phyloP scores from a whole-genome alignment of 2,797 vertebrate genomes.

The Pristis pectinata region DNA sequence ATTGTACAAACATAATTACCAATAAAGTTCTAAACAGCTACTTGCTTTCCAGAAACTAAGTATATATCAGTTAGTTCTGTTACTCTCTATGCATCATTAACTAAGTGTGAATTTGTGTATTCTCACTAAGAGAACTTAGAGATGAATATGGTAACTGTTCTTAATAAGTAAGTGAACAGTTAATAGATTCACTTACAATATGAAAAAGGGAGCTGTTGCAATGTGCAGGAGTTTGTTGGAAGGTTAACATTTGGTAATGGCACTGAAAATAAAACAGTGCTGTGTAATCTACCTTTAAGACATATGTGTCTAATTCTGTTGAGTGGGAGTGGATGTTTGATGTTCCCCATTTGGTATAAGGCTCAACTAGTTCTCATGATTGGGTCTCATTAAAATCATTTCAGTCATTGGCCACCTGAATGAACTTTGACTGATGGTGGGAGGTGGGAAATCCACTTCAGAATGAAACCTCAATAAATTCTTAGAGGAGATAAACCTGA shows the following conservation, averaged over 20 bases:
- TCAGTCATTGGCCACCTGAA: not conserved
- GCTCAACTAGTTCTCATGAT: not conserved
- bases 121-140: not conserved
- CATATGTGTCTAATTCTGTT: not conserved
- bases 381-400: not conserved
- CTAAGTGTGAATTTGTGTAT: not conserved
- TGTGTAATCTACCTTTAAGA: too few relatives aligned
- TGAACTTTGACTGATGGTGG: not conserved
- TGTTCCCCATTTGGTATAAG: not conserved
- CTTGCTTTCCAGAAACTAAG: not conserved
- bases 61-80: not conserved
- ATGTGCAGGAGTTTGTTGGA: not conserved
- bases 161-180: not conserved
- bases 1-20: not conserved
- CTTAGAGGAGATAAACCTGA: not conserved
- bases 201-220: not conserved
- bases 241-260: too few relatives aligned
- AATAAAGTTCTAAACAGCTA: not conserved
- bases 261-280: too few relatives aligned
- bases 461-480: not conserved
- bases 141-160: not conserved
- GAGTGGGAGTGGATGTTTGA: not conserved
- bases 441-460: not conserved
- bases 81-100: not conserved
- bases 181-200: not conserved